Conservation (phyloP, 2,888 invertebrate genomes). For the Sphecodes monilicornis region DNA sequence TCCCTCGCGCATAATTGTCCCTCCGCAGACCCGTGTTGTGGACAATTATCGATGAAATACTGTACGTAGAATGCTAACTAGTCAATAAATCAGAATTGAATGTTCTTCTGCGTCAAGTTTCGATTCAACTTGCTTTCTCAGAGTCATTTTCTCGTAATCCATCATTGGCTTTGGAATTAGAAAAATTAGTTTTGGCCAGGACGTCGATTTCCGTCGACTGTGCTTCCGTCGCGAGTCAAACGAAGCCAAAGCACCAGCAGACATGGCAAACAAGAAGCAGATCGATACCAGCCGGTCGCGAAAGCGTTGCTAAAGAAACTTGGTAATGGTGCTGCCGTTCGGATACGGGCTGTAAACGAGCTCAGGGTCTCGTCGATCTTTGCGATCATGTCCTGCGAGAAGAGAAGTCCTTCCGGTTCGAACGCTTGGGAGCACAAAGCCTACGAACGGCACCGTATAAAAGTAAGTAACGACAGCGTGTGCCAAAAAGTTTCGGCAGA, state of each 20-base stretch:
- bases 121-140: too few species aligned
- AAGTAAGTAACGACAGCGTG: slow-evolving; percentile 65
- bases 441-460: slow-evolving; percentile 78
- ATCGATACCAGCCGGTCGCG: slow-evolving; percentile 53
- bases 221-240: background rate
- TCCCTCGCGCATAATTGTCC: too few species aligned
- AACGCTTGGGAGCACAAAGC: slow-evolving; percentile 71
- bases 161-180: background rate
- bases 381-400: slow-evolving; percentile 47
- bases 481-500: background rate
- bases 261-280: background rate
- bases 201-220: background rate
- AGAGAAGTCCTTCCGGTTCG: slow-evolving; percentile 37
- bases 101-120: too few species aligned
- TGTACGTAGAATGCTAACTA: too few species aligned
- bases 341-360: slow-evolving; percentile 64
- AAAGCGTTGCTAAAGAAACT: slow-evolving; percentile 69
- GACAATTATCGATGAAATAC: too few species aligned
- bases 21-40: too few species aligned
- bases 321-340: slow-evolving; percentile 20
- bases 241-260: background rate
- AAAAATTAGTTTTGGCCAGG: background rate
- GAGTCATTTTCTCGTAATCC: background rate
- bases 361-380: background rate
- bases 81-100: background rate